Evolutionary conservation across 2,113 vertebrate genomes (phyloP).

Genomic region (Azemiops feae): DNA sequence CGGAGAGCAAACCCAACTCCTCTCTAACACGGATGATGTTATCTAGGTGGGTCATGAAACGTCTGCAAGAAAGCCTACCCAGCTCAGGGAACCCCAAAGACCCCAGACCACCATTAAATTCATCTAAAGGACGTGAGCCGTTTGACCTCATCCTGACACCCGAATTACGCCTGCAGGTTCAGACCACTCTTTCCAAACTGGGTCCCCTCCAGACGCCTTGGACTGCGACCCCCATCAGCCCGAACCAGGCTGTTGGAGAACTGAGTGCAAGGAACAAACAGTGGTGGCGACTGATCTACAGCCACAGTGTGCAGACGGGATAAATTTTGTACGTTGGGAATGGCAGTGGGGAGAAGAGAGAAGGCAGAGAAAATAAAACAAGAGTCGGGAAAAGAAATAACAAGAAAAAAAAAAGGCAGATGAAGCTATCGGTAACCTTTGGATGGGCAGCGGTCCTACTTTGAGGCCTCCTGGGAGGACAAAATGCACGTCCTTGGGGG

Average conservation of each 20-base stretch:
- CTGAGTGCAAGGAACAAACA: too few species aligned
- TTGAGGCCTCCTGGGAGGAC: constrained; percentile 28
- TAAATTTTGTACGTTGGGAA: neutral
- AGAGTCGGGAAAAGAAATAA: neutral
- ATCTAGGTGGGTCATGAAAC: neutral
- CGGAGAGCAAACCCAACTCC: neutral
- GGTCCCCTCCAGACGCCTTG: neutral
- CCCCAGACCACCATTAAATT: too few species aligned
- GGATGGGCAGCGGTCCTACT: constrained; percentile 7
- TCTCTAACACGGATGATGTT: neutral
- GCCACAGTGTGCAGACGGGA: neutral
- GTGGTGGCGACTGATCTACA: neutral
- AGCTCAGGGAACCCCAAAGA: neutral
- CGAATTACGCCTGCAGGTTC: neutral
- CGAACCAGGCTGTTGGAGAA: neutral
- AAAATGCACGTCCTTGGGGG: constrained; percentile 18
- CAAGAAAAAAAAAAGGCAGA: neutral
- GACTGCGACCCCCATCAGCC: neutral
- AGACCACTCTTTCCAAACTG: neutral
- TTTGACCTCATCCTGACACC: neutral
- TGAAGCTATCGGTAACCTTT: neutral
- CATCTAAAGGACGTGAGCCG: too few species aligned
- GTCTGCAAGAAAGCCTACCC: neutral
- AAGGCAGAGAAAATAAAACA: neutral
- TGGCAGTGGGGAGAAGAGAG: neutral